A percentile compares a stretch with the other conserved stretches of the same genome.
phyloP scores from a whole-genome alignment of 2,888 invertebrate species.

The Ctena decussata region DNA sequence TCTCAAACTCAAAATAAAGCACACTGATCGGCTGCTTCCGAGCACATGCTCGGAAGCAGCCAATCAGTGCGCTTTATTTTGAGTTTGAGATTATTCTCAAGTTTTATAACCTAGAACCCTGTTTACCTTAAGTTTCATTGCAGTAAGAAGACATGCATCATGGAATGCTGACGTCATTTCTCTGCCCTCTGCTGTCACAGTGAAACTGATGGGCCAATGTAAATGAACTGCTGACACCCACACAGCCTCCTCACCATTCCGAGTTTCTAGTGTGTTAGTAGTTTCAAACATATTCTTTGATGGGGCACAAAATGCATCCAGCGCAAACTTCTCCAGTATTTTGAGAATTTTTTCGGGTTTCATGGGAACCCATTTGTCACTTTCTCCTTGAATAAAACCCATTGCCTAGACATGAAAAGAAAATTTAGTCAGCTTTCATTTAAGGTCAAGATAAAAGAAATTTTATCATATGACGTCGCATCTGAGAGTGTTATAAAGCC shows the following conservation, averaged over 20 bases:
- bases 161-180: constrained; percentile 54
- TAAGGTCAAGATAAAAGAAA: no score
- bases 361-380: constrained; percentile 16
- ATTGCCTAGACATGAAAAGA: constrained; percentile 55
- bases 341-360: constrained; percentile 29
- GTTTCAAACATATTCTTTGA: constrained; percentile 36
- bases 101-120: no score
- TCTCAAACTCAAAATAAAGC: no score
- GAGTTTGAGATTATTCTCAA: no score
- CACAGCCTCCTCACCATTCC: not conserved
- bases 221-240: constrained; percentile 55
- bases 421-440: no score
- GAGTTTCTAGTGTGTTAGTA: not conserved
- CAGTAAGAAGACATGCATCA: constrained; percentile 49
- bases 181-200: constrained; percentile 34
- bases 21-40: no score
- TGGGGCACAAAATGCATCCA: not conserved
- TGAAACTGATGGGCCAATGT: constrained; percentile 57
- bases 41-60: no score
- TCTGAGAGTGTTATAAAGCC: no score
- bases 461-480: no score
- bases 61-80: no score
- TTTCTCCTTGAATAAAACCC: constrained; percentile 51
- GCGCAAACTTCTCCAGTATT: constrained; percentile 47
- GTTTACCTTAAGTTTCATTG: constrained; percentile 68